These are phyloP conservation scores for Tachypleus tridentatus DNA, from an alignment of 1,140 invertebrate species.

Conservation along the genomic window DNA sequence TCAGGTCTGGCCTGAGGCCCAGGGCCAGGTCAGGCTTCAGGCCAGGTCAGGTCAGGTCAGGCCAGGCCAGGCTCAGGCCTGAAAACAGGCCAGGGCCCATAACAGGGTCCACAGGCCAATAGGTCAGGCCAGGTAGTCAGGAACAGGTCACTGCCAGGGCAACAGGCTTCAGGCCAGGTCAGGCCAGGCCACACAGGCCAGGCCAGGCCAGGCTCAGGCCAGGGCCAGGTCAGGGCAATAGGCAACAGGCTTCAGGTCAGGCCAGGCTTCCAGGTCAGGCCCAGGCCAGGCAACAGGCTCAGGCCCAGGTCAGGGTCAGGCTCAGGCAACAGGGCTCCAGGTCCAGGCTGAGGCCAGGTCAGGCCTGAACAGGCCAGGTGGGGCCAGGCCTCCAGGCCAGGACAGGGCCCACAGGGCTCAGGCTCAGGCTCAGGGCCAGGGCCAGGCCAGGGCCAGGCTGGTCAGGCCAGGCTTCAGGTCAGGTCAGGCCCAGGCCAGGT, in stretches of 20 bases:
- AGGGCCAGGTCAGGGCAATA: conserved; percentile 18
- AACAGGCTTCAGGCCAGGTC: too few relatives aligned
- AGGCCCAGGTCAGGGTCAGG: too few relatives aligned
- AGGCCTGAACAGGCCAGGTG: conserved; percentile 12
- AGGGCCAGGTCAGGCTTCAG: conserved; percentile 23
- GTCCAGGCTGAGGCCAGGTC: conserved; percentile 18
- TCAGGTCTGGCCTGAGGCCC: conserved; percentile 22
- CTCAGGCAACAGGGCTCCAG: conserved; percentile 24
- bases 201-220: too few relatives aligned
- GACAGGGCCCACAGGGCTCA: conserved; percentile 24
- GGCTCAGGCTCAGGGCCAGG: conserved; percentile 23
- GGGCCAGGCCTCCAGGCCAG: conserved; percentile 19
- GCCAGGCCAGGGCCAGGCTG: too few relatives aligned
- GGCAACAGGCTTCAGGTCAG: too few relatives aligned
- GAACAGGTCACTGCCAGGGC: too few relatives aligned
- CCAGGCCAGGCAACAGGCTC: conserved; percentile 13
- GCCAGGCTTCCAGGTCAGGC: too few relatives aligned
- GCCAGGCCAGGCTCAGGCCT: conserved; percentile 23
- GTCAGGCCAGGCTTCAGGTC: too few relatives aligned
- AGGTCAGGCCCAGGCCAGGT: conserved; percentile 19
- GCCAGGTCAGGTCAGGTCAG: conserved; percentile 19
- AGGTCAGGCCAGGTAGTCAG: conserved; percentile 24
- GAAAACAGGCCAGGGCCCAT: conserved; percentile 21
- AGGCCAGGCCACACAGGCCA: too few relatives aligned
- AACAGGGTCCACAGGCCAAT: too few relatives aligned